A percentile compares a stretch with the other conserved stretches of the same genome.
Evolutionary conservation across 2,888 invertebrate genomes (phyloP).

Genomic region (Protula sp.): DNA sequence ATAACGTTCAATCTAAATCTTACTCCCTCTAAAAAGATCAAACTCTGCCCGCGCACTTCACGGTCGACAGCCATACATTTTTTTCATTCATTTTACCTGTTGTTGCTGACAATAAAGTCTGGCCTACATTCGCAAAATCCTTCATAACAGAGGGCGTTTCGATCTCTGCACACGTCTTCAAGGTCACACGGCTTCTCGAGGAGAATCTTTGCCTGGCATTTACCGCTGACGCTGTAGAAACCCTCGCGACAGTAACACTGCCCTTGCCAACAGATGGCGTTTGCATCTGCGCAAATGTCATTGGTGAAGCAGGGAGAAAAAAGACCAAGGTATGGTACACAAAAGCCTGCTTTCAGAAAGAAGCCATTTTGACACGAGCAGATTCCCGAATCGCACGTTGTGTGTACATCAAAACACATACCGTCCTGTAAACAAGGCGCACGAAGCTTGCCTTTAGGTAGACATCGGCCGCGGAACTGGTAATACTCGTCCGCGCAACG

Average conservation of each 20-base stretch:
- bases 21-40: no score
- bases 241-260: conserved; percentile 11
- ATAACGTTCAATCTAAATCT: no score
- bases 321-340: conserved; percentile 10
- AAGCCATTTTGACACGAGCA: conserved; percentile 10
- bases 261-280: conserved; percentile 13
- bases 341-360: conserved; percentile 9
- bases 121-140: not conserved
- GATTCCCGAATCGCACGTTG: conserved; percentile 5
- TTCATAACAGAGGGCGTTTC: not conserved
- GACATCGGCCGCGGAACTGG: not conserved
- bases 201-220: not conserved
- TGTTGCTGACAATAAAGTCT: not conserved
- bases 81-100: no score
- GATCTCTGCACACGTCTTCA: not conserved
- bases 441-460: conserved; percentile 5
- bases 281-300: conserved; percentile 12
- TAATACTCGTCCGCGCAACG: not conserved
- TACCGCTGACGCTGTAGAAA: conserved; percentile 8
- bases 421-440: conserved; percentile 9
- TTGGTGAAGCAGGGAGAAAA: conserved; percentile 8
- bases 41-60: no score
- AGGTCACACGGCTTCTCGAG: not conserved
- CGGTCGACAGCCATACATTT: no score
- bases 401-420: conserved; percentile 5